phyloP scores from a whole-genome alignment of 2,888 invertebrate genomes.

The Pilophorus perplexus region DNA sequence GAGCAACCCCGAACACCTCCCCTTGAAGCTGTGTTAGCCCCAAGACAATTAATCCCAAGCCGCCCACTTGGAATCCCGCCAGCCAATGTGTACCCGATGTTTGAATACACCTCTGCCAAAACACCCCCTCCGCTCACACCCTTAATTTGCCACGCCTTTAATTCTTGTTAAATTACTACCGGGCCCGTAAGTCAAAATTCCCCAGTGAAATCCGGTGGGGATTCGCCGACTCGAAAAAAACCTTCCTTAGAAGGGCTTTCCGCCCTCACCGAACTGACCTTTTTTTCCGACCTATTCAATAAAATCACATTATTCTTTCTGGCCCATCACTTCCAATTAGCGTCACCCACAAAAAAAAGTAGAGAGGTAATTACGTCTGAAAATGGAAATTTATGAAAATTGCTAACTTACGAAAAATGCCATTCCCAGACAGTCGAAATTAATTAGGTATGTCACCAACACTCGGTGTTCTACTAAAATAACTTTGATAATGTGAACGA shows the following conservation, averaged over 20 bases:
- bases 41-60: conserved; percentile 38
- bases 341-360: not conserved
- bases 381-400: too few relatives aligned
- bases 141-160: conserved; percentile 40
- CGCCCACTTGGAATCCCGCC: conserved; percentile 35
- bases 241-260: conserved; percentile 2
- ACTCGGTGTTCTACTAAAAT: too few relatives aligned
- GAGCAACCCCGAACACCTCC: not conserved
- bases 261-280: not conserved
- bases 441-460: too few relatives aligned
- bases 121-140: conserved; percentile 27
- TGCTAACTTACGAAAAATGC: too few relatives aligned
- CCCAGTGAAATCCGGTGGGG: not conserved
- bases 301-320: not conserved
- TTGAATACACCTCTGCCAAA: conserved; percentile 41
- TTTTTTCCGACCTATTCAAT: conserved; percentile 4
- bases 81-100: conserved; percentile 40
- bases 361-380: too few relatives aligned
- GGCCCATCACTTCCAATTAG: conserved; percentile 18
- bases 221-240: not conserved
- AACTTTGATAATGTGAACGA: too few relatives aligned
- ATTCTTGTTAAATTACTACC: conserved; percentile 39
- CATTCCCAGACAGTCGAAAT: too few relatives aligned
- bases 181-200: conserved; percentile 32
- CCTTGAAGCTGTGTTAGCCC: too few relatives aligned